Base-by-base conservation (phyloP, 2,797 vertebrate genomes). In the Betta splendens region DNA sequence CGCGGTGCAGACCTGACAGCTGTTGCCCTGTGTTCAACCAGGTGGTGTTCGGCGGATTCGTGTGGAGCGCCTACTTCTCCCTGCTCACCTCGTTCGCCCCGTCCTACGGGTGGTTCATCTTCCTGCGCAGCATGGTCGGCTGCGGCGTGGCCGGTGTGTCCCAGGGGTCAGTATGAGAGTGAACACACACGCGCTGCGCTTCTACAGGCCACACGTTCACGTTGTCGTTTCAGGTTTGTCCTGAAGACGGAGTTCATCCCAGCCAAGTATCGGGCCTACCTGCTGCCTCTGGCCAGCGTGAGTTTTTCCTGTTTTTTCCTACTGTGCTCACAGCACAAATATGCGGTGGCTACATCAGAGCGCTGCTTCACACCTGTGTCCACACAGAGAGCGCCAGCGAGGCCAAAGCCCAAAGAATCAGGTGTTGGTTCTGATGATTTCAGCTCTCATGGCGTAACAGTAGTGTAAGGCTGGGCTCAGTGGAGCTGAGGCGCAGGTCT, bases 171-270 rank as follows among this genome's bases (percentile, higher is more conserved):
- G 86, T 3, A 33, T 22, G 28, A 28, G 15, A 18, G 20, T 51
- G 51, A 7, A 39, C 31, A 44, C 7, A 49, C n/a, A 44, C 21
- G 29, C 9, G n/a, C 2, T 1, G 12, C 7, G n/a, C 2, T n/a
- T 2, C 5, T 8, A n/a, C n/a, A 26, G 7, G 9, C 9, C 2
- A 28, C 2, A 33, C 13, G 6, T 35, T 12, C 15, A 16, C 17
- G 35, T 36, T 3, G 15, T 18, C 23, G 9, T 37, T 66, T 28
- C 75, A 98, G 96, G 57, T 93, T 97, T 51, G 94, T 98, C 77
- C 85, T 99, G 85, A 97, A 98, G 87, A 96, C 95, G 0, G 96
- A 99, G 78, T 97, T 97, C 87, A 92, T 99, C 57, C 97, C 97
- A 1, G 93, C 91, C 2, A 96, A 91, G 77, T 89, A 95, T 28